Evolutionary conservation across 2,797 vertebrate species (phyloP).

Genomic region (Sternarchorhynchus goeldii): DNA sequence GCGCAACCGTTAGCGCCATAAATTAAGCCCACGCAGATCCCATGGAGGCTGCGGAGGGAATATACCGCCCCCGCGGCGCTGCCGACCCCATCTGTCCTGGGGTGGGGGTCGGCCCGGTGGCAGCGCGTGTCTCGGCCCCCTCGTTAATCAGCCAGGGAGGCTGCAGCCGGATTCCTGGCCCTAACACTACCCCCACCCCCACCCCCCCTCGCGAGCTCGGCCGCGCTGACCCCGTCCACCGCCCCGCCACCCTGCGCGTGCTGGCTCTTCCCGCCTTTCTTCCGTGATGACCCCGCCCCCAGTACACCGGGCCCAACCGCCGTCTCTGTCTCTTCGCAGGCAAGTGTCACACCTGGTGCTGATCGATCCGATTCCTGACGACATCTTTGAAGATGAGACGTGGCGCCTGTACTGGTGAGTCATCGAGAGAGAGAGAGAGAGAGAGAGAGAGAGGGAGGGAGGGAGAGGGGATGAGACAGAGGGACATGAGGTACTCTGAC

Average conservation of each 20-base stretch:
- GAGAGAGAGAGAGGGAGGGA: slow-evolving; percentile 4
- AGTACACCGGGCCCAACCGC: neutral
- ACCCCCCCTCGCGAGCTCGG: too few species aligned
- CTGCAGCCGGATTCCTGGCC: neutral
- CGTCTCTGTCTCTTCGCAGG: slow-evolving; percentile 69
- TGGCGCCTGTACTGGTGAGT: slow-evolving; percentile 83
- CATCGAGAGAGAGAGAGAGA: slow-evolving; percentile 18
- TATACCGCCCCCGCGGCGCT: slow-evolving; percentile 60
- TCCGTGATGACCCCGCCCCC: too few species aligned
- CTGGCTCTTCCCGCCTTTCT: neutral
- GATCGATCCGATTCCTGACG: slow-evolving; percentile 82
- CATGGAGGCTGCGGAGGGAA: slow-evolving; percentile 65
- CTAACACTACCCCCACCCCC: too few species aligned
- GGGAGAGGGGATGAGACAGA: neutral
- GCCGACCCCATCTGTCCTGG: slow-evolving; percentile 58
- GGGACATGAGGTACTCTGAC: slow-evolving; percentile 11
- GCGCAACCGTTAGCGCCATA: slow-evolving; percentile 59
- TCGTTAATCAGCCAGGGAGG: neutral
- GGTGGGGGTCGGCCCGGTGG: neutral
- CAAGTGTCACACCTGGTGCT: slow-evolving; percentile 81
- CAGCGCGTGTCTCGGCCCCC: neutral
- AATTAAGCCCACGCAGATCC: slow-evolving; percentile 61
- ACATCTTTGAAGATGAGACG: slow-evolving; percentile 74
- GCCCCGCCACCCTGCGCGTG: neutral
- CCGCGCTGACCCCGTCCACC: too few species aligned